Percentiles rank a stretch among this genome's conserved stretches.
Conservation (phyloP, 2,113 vertebrate genomes). For the Panthera tigris region DNA sequence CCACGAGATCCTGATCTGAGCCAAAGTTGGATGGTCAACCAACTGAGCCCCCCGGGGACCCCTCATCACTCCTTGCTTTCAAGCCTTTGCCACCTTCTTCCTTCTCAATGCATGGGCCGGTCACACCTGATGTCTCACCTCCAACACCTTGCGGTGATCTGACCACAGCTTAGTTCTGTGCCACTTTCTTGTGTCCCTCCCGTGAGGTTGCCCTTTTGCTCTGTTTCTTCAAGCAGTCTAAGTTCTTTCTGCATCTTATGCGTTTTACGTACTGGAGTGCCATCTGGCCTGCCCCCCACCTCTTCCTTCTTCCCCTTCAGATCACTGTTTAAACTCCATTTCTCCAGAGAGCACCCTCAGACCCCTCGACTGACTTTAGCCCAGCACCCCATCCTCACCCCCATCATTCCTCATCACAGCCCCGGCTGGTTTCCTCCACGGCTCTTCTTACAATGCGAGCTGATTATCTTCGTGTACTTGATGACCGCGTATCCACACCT, state of each 20-base stretch:
- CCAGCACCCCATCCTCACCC: not conserved
- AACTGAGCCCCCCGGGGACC: no score
- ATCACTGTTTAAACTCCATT: not conserved
- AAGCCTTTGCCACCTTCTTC: not conserved
- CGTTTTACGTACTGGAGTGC: not conserved
- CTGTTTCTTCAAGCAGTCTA: not conserved
- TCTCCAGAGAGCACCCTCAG: not conserved
- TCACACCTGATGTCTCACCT: not conserved
- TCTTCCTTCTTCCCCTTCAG: not conserved
- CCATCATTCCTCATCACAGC: accelerated
- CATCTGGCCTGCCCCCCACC: not conserved
- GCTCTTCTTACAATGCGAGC: accelerated
- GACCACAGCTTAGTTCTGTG: not conserved
- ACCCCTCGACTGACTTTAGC: not conserved
- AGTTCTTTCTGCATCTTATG: not conserved
- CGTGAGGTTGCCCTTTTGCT: accelerated
- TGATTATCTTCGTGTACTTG: accelerated
- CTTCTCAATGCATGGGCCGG: not conserved
- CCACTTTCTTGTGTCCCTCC: accelerated
- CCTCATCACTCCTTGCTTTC: not conserved
- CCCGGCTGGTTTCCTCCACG: not conserved
- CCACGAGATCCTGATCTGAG: no score
- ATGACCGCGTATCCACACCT: no score
- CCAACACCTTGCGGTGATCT: no score
- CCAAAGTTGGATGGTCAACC: no score